Conservation (phyloP, 2,113 vertebrate species). For the Oryzias woworae region DNA sequence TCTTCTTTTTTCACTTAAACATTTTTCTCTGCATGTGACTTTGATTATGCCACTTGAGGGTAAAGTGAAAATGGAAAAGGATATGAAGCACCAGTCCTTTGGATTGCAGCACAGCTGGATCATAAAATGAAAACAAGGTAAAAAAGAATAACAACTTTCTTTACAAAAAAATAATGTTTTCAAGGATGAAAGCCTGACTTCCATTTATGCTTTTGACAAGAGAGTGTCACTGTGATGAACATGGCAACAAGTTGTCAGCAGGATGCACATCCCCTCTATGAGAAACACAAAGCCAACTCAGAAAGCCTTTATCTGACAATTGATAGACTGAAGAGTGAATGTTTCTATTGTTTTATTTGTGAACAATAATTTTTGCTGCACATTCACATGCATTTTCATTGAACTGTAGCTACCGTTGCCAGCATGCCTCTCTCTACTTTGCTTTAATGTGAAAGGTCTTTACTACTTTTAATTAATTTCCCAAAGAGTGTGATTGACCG, state of each 20-base stretch:
- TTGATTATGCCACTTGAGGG: conserved; percentile 13
- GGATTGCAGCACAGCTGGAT: conserved; percentile 37
- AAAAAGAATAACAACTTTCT: conserved; percentile 3
- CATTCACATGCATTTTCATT: neutral
- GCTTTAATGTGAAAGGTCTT: conserved; percentile 9
- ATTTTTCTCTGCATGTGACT: conserved; percentile 2
- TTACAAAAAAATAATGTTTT: conserved; percentile 18
- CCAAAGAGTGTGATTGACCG: neutral
- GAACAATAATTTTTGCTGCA: conserved; percentile 27
- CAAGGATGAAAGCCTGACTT: conserved; percentile 46
- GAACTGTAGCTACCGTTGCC: conserved; percentile 3
- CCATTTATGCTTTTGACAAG: conserved; percentile 46
- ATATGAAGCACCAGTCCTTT: conserved; percentile 16
- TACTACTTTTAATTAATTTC: conserved; percentile 5
- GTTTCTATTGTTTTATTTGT: conserved; percentile 41
- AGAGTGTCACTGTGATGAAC: conserved; percentile 48
- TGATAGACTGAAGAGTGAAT: conserved; percentile 46
- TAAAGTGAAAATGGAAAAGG: neutral
- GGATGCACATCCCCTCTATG: conserved; percentile 35
- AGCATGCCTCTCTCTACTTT: neutral
- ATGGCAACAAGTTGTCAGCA: conserved; percentile 41
- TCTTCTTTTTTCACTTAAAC: conserved; percentile 9
- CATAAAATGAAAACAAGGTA: conserved; percentile 6
- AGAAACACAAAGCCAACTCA: conserved; percentile 48
- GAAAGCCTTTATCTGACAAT: conserved; percentile 46